phyloP scores from a whole-genome alignment of 2,797 vertebrate species.

The Halcyon badia region DNA sequence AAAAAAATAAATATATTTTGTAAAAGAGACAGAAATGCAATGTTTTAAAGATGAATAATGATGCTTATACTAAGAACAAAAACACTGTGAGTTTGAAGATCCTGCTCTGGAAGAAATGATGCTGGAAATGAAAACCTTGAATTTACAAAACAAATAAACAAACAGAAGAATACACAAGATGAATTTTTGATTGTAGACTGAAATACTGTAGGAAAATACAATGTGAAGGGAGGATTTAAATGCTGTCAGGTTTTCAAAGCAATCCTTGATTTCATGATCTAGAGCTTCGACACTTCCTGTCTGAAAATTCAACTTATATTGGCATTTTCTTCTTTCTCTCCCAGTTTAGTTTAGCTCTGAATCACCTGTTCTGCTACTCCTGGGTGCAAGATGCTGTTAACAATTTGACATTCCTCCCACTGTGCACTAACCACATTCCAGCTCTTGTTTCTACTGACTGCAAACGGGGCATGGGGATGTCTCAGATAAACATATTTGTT shows the following conservation, averaged over 20 bases:
- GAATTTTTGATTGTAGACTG: not conserved
- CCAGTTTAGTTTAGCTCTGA: not conserved
- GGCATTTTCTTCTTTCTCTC: not conserved
- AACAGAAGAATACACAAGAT: not conserved
- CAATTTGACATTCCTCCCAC: not conserved
- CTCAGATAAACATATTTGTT: not conserved
- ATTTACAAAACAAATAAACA: not conserved
- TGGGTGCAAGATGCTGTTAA: not conserved
- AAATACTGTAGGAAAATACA: not conserved
- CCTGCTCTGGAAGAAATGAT: not conserved
- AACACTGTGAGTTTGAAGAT: not conserved
- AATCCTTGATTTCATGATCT: not conserved
- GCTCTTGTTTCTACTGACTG: not conserved
- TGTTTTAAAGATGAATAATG: not conserved
- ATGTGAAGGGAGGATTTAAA: not conserved
- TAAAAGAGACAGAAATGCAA: not conserved
- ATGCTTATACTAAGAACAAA: not conserved
- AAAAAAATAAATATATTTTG: not conserved
- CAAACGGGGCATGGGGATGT: not conserved
- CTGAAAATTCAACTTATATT: not conserved
- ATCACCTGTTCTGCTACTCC: not conserved
- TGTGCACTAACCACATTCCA: not conserved
- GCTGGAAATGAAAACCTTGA: not conserved
- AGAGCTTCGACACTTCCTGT: not conserved
- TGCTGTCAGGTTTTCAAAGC: not conserved